Evolutionary conservation across 1,140 invertebrate genomes (phyloP).

Genomic region (Hermetia illucens): DNA sequence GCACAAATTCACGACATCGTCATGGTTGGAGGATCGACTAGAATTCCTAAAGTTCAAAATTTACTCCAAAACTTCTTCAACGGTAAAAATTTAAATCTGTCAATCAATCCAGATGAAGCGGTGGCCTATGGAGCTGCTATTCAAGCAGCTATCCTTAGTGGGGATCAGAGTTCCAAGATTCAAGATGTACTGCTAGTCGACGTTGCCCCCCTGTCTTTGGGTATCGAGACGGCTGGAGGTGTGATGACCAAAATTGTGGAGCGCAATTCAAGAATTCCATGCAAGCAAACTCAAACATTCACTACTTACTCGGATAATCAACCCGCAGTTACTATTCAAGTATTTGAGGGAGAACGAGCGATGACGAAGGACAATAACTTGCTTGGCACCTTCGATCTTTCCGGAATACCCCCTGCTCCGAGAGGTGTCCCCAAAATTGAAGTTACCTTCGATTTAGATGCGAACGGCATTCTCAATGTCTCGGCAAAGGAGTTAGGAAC

Average conservation of each 20-base stretch:
- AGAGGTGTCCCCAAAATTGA: conserved; percentile 43
- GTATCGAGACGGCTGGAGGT: conserved; percentile 53
- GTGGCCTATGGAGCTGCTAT: conserved; percentile 58
- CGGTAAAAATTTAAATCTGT: conserved; percentile 50
- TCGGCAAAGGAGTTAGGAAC: conserved; percentile 64
- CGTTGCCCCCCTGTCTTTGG: conserved; percentile 53
- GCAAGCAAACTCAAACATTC: conserved; percentile 49
- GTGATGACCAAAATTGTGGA: conserved; percentile 51
- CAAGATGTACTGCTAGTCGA: conserved; percentile 65
- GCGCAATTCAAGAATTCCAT: conserved; percentile 53
- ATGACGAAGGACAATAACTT: conserved; percentile 70
- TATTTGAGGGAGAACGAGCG: conserved; percentile 54
- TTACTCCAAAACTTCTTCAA: conserved; percentile 49
- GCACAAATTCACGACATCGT: conserved; percentile 47
- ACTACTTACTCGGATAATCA: conserved; percentile 52
- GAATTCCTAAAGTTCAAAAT: conserved; percentile 52
- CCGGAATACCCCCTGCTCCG: conserved; percentile 56
- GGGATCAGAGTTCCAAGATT: conserved; percentile 50
- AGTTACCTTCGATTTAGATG: conserved; percentile 65
- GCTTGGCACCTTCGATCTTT: conserved; percentile 62
- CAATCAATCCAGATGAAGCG: conserved; percentile 68
- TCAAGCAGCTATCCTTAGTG: conserved; percentile 60
- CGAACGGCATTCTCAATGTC: conserved; percentile 68
- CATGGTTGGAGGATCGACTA: conserved; percentile 46
- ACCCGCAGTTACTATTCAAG: conserved; percentile 61